Conservation (phyloP, 2,797 vertebrate species). For the Saguinus oedipus region DNA sequence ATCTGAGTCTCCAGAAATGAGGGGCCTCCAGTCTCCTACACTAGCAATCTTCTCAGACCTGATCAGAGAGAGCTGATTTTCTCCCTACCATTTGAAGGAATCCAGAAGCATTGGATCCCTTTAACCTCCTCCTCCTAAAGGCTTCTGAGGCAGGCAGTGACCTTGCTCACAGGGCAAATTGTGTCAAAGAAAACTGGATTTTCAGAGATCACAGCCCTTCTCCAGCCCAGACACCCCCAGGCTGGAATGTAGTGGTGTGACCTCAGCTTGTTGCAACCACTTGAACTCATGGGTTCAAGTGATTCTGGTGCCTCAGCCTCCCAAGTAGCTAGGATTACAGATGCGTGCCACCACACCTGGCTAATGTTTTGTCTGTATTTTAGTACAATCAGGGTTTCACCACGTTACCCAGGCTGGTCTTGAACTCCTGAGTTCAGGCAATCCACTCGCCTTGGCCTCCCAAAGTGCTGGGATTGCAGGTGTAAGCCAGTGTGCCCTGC, state of each 20-base stretch:
- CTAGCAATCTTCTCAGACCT: not conserved
- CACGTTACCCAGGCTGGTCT: too few relatives aligned
- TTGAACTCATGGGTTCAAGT: too few relatives aligned
- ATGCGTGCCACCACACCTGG: rapidly evolving
- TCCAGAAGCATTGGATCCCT: not conserved
- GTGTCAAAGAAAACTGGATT: rapidly evolving
- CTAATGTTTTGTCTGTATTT: too few relatives aligned
- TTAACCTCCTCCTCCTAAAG: not conserved
- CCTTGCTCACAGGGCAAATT: not conserved
- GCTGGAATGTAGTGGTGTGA: too few relatives aligned
- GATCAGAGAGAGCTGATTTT: not conserved
- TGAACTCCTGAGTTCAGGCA: too few relatives aligned
- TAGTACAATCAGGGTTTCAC: too few relatives aligned
- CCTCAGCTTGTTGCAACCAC: too few relatives aligned
- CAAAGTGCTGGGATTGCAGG: too few relatives aligned
- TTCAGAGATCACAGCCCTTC: not conserved
- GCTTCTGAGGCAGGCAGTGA: not conserved
- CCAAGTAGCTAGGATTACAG: too few relatives aligned
- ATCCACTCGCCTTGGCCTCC: too few relatives aligned
- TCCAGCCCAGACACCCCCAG: not conserved
- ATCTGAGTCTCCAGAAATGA: not conserved
- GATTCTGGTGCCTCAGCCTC: too few relatives aligned
- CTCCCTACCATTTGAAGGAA: not conserved
- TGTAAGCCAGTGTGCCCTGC: rapidly evolving
- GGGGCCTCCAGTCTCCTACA: rapidly evolving